These are phyloP conservation scores for Bombus waltoni DNA, from an alignment of 1,140 invertebrate genomes.

Conservation along the genomic window DNA sequence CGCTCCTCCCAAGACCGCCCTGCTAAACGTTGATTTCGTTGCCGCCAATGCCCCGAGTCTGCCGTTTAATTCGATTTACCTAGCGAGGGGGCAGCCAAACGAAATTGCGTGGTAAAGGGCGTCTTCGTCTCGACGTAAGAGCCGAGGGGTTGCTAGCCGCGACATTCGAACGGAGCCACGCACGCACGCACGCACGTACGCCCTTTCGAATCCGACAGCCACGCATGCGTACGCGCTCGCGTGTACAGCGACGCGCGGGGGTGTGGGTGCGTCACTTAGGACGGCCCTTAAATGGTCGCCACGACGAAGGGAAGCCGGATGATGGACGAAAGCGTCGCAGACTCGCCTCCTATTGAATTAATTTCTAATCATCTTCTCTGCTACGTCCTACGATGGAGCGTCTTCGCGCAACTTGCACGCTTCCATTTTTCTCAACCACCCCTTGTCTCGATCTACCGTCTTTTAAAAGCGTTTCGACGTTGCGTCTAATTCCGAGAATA, in stretches of 20 bases:
- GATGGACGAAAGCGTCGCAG: slow-evolving; percentile 9
- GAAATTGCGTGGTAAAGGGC: slow-evolving; percentile 54
- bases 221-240: slow-evolving; percentile 10
- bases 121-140: slow-evolving; percentile 58
- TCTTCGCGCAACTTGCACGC: background rate
- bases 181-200: slow-evolving; percentile 11
- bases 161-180: slow-evolving; percentile 24
- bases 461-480: too few relatives aligned
- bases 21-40: slow-evolving; percentile 54
- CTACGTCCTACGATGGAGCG: background rate
- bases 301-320: slow-evolving; percentile 9
- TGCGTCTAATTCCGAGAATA: too few relatives aligned
- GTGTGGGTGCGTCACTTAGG: slow-evolving; percentile 39
- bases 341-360: slow-evolving; percentile 30
- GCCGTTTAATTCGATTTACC: slow-evolving; percentile 64
- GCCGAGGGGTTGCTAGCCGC: slow-evolving; percentile 53
- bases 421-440: background rate
- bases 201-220: background rate
- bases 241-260: background rate
- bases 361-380: slow-evolving; percentile 29
- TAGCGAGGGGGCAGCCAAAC: slow-evolving; percentile 28
- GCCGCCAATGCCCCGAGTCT: slow-evolving; percentile 41
- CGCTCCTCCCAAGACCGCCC: slow-evolving; percentile 4
- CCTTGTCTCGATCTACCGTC: too few relatives aligned
- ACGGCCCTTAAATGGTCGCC: slow-evolving; percentile 44